Base-by-base conservation (phyloP, 1,140 invertebrate species). In the Trichonephila inaurata region DNA sequence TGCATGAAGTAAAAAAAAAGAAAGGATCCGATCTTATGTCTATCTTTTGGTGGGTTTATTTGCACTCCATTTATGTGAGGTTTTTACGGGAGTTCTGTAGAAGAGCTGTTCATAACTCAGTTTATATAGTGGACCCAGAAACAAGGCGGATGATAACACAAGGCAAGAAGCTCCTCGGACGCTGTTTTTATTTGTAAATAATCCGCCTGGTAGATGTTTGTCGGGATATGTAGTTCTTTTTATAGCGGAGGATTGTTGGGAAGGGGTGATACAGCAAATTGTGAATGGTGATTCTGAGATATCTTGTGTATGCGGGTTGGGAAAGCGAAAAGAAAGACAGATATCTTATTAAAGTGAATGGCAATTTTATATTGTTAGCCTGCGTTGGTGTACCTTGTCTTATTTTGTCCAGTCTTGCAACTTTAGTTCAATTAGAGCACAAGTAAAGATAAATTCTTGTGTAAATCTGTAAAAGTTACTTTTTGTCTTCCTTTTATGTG, bases 111-210 rank as follows among this genome's bases (percentile, higher is more conserved):
- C 69, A 90, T 60, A 90, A 90, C 89, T 90, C 24, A 28, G 44
- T 81, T 81, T 90, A 90, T 82, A 58, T 86, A 40, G 44, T n/a
- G 83, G 21, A 18, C 18, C 83, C 40, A 61, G 21, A 12, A 44
- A 58, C 7, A 60, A 51, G 51, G 44, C 0, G 0, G 19, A 0
- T 5, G 14, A 40, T 82, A 82, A 44, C 18, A n/a, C 28, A 14
- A 44, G 33, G 21, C n/a, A 82, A 18, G 18, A 51, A n/a, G 18
- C 66, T 69, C 21, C n/a, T 69, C 28, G 21, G 28, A 12, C 51
- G 12, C 12, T 7, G 85, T 19, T 89, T 89, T 89, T 89, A 89
- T 89, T 89, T 72, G 64, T 28, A 72, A 72, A 89, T 89, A 89
- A 69, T 72, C 64, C 44, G 18, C 24, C 28, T 12, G 6, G 40